Percentiles rank a stretch among this genome's conserved stretches.
These are phyloP conservation scores for Euthynnus affinis DNA, from an alignment of 2,797 vertebrate genomes.

Conservation along the genomic window DNA sequence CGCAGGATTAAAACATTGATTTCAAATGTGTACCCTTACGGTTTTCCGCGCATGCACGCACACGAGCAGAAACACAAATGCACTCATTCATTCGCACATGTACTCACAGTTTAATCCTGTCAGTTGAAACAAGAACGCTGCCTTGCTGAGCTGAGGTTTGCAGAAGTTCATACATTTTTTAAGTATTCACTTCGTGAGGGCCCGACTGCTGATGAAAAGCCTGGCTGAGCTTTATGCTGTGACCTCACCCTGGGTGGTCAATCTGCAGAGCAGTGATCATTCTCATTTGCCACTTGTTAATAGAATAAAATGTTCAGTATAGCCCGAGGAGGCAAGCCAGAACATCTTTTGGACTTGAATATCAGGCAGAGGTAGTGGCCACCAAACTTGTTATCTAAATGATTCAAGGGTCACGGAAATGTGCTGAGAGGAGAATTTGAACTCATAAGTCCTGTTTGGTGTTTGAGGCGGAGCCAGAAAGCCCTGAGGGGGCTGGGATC, in stretches of 20 bases:
- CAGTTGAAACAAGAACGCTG: conserved; percentile 46
- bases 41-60: background rate
- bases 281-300: conserved; percentile 46
- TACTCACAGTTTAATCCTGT: conserved; percentile 52
- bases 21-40: conserved; percentile 26
- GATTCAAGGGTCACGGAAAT: conserved; percentile 54
- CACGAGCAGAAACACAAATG: conserved; percentile 53
- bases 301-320: conserved; percentile 47
- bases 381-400: conserved; percentile 57
- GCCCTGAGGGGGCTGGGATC: background rate
- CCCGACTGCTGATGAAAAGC: conserved; percentile 60
- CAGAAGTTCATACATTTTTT: conserved; percentile 59
- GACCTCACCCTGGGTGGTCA: conserved; percentile 69
- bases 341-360: conserved; percentile 40
- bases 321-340: conserved; percentile 27
- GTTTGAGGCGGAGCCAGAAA: conserved; percentile 47
- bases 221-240: conserved; percentile 34
- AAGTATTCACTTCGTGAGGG: conserved; percentile 31
- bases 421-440: conserved; percentile 51
- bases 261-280: conserved; percentile 34
- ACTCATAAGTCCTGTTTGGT: conserved; percentile 36
- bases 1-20: conserved; percentile 58
- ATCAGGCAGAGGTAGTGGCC: conserved; percentile 30
- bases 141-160: conserved; percentile 43
- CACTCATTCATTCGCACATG: conserved; percentile 52